A percentile compares a stretch with the other conserved stretches of the same genome.
These are phyloP conservation scores for Taenaris catops DNA, from an alignment of 2,888 invertebrate species.

Conservation along the genomic window DNA sequence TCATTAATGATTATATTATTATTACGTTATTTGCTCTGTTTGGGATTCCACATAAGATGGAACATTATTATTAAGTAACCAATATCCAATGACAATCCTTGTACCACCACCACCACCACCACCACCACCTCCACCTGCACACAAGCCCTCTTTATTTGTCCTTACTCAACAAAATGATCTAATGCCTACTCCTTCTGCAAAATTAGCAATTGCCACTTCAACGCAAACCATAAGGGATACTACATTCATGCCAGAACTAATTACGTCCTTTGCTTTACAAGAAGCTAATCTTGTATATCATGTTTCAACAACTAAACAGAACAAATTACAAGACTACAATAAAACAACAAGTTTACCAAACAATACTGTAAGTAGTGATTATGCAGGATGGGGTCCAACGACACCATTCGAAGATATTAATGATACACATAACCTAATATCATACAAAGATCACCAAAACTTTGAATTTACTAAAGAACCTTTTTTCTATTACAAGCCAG, in stretches of 20 bases:
- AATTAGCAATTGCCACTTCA: constrained; percentile 30
- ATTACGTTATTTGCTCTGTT: too few species aligned
- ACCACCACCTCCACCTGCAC: constrained; percentile 71
- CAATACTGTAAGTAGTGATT: constrained; percentile 61
- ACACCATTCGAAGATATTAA: constrained; percentile 57
- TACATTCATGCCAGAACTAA: constrained; percentile 33
- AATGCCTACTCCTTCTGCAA: constrained; percentile 32
- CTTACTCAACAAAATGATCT: constrained; percentile 43
- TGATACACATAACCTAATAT: constrained; percentile 61
- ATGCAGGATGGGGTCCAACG: constrained; percentile 73
- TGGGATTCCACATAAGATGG: too few species aligned
- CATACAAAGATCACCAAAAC: constrained; percentile 39
- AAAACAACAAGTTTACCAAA: constrained; percentile 43
- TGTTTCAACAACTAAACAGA: constrained; percentile 75
- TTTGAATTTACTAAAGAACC: constrained; percentile 34
- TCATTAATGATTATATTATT: too few species aligned
- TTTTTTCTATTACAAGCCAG: constrained; percentile 57
- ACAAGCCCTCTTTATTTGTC: constrained; percentile 43
- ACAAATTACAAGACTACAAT: constrained; percentile 57
- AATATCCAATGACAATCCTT: constrained; percentile 84
- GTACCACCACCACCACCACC: constrained; percentile 84
- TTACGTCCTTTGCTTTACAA: constrained; percentile 76
- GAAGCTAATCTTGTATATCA: constrained; percentile 83
- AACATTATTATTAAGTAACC: too few species aligned
- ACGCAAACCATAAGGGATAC: constrained; percentile 35